A percentile compares a stretch with the other conserved stretches of the same genome.
These are phyloP conservation scores for Eudemis profundana DNA, from an alignment of 2,888 invertebrate species.

Conservation along the genomic window DNA sequence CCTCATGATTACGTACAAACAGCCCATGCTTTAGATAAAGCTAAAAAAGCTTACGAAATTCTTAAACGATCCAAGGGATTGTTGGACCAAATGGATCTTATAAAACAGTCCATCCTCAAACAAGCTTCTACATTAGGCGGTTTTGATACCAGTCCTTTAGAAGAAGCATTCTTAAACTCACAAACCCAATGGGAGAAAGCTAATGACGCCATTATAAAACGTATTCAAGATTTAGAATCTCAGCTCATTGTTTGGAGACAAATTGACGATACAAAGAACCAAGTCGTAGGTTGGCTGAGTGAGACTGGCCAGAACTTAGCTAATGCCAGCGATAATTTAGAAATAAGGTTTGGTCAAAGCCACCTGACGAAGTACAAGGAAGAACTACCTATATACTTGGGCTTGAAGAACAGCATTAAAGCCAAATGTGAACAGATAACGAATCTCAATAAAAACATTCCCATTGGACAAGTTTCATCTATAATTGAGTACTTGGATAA, in stretches of 20 bases:
- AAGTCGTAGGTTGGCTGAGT: constrained; percentile 92
- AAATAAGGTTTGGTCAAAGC: constrained; percentile 92
- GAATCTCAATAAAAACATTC: constrained; percentile 89
- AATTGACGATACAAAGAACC: constrained; percentile 93
- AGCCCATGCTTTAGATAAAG: constrained; percentile 89
- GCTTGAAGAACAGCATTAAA: constrained; percentile 90
- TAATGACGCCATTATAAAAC: constrained; percentile 89
- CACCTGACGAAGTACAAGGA: constrained; percentile 93
- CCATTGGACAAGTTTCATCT: constrained; percentile 88
- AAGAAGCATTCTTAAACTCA: constrained; percentile 86
- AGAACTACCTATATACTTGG: constrained; percentile 92
- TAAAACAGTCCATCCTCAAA: constrained; percentile 89
- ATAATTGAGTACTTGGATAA: constrained; percentile 88
- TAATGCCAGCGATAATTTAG: constrained; percentile 91
- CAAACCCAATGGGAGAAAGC: constrained; percentile 89
- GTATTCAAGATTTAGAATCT: constrained; percentile 93
- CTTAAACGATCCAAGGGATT: constrained; percentile 90
- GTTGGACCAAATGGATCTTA: constrained; percentile 91
- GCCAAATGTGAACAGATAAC: constrained; percentile 92
- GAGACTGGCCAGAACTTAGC: constrained; percentile 92
- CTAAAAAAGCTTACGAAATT: constrained; percentile 90
- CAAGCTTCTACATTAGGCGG: constrained; percentile 89
- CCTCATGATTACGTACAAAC: constrained; percentile 91
- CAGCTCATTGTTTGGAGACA: constrained; percentile 97
- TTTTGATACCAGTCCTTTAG: constrained; percentile 86